Evolutionary conservation across 2,797 vertebrate genomes (phyloP).

Genomic region (Hylomyscus alleni): DNA sequence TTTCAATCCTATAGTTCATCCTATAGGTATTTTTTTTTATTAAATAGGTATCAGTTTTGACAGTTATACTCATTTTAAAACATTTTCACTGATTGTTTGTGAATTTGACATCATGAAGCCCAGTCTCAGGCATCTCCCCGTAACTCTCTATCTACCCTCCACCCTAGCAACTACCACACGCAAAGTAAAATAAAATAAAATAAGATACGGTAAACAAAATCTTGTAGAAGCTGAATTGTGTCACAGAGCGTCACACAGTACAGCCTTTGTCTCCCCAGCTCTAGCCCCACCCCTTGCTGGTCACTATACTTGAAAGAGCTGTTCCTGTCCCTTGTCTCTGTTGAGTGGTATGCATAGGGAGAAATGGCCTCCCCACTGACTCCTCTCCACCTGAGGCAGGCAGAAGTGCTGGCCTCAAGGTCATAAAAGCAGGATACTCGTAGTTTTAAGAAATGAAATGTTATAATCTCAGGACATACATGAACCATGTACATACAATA

Average conservation of each 20-base stretch:
- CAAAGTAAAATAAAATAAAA: background rate
- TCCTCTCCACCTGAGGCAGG: background rate
- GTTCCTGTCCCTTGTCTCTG: background rate
- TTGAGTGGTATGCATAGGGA: background rate
- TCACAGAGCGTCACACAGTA: background rate
- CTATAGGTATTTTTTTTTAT: background rate
- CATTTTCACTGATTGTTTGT: background rate
- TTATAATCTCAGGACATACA: background rate
- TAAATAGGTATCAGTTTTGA: slow-evolving; percentile 25
- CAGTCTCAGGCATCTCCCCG: background rate
- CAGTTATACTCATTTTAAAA: background rate
- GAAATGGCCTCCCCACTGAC: background rate
- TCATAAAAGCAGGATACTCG: background rate
- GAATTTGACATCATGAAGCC: background rate
- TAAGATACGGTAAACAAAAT: background rate
- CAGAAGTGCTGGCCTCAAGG: background rate
- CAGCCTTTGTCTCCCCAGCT: background rate
- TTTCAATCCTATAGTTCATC: background rate
- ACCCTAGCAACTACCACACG: background rate
- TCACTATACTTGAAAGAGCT: background rate
- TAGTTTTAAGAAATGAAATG: background rate
- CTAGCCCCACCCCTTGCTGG: background rate
- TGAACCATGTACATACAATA: background rate
- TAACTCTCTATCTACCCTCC: background rate
- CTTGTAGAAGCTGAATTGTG: background rate